Percentiles rank a stretch among this genome's conserved stretches.
phyloP scores from a whole-genome alignment of 2,797 vertebrate species.

The Gymnopithys bicolor region DNA sequence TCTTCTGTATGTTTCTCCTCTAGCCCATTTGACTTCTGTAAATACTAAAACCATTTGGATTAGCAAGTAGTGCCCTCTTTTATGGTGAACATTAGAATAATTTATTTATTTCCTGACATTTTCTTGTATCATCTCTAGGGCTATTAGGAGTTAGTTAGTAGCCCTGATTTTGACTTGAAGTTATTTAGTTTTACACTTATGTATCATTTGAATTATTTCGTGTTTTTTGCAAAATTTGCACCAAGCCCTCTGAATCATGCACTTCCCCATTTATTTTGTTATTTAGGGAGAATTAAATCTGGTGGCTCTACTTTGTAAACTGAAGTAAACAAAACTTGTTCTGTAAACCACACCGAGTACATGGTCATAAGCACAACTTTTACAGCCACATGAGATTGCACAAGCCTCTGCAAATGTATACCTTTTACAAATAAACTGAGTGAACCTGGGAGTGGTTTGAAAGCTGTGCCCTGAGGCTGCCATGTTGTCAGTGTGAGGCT shows the following conservation, averaged over 20 bases:
- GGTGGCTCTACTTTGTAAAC: constrained; percentile 9
- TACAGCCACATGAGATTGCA: fast-evolving
- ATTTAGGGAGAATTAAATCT: constrained; percentile 17
- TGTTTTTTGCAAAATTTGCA: constrained; percentile 68
- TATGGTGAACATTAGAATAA: neutral
- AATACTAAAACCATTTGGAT: neutral
- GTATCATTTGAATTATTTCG: constrained; percentile 10
- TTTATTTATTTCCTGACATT: constrained; percentile 34
- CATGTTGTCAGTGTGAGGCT: neutral
- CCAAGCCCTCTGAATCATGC: neutral
- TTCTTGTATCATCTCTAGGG: neutral
- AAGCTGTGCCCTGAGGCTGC: neutral
- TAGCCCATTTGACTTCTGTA: neutral
- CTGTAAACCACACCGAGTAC: neutral
- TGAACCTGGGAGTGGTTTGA: neutral
- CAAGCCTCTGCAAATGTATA: neutral
- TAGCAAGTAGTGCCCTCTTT: neutral
- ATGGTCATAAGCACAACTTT: neutral
- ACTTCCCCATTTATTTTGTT: neutral
- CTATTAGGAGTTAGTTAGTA: constrained; percentile 14
- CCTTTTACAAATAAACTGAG: neutral
- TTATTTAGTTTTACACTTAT: neutral
- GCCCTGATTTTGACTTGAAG: constrained; percentile 76
- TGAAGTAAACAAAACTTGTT: neutral
- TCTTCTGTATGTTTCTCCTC: neutral